A percentile compares a stretch with the other conserved stretches of the same genome.
These are phyloP conservation scores for Philereme vetulata DNA, from an alignment of 2,888 invertebrate species.

Conservation along the genomic window DNA sequence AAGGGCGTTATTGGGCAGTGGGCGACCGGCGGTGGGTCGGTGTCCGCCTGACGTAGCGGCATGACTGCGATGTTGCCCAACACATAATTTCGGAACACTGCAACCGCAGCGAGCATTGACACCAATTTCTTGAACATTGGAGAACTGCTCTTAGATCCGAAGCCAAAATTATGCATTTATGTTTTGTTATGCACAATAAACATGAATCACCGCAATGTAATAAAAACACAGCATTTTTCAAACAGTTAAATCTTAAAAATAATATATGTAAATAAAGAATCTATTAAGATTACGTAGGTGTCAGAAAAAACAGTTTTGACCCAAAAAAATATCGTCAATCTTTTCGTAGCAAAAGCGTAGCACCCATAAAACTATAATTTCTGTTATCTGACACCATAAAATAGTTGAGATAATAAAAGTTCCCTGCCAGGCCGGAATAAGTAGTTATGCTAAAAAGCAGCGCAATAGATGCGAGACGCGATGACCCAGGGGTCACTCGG, in stretches of 20 bases:
- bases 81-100: slow-evolving; percentile 79
- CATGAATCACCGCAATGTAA: background rate
- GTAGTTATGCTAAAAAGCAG: slow-evolving; percentile 49
- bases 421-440: slow-evolving; percentile 41
- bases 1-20: slow-evolving; percentile 61
- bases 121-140: slow-evolving; percentile 75
- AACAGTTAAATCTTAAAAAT: background rate
- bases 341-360: slow-evolving; percentile 34
- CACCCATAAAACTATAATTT: slow-evolving; percentile 13
- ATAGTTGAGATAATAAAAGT: slow-evolving; percentile 40
- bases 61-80: slow-evolving; percentile 66
- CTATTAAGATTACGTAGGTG: background rate
- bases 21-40: slow-evolving; percentile 58
- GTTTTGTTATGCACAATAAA: slow-evolving; percentile 25
- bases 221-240: background rate
- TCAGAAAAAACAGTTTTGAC: slow-evolving; percentile 1
- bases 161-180: slow-evolving; percentile 47
- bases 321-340: background rate
- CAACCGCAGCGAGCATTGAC: slow-evolving; percentile 83
- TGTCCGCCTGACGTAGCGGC: slow-evolving; percentile 50
- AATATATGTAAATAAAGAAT: background rate
- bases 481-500: slow-evolving; percentile 61
- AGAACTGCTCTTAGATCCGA: slow-evolving; percentile 59
- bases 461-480: slow-evolving; percentile 58
- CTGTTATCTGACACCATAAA: slow-evolving; percentile 30